Base-by-base conservation (phyloP, 2,797 vertebrate genomes). In the Dicrostonyx torquatus region DNA sequence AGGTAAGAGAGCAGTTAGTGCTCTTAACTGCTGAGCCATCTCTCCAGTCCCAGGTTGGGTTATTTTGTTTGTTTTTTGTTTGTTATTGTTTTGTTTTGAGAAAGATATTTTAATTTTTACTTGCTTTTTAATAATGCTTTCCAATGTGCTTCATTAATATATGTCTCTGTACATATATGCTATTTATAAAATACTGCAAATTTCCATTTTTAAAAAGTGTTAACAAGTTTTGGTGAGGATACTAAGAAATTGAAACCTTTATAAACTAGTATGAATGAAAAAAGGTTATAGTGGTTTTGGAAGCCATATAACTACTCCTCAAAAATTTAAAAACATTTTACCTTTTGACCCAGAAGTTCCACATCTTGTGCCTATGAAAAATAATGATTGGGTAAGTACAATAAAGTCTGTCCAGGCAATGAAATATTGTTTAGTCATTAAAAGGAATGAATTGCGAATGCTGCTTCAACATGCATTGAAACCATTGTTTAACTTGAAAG, bases 241-340 rank as follows among this genome's bases (percentile, higher is more conserved):
- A 48, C 76, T 50, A 48, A 84, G 58, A 96, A 79, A 91, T 40
- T 18, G 9, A 55, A 95, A 73, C 24, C 31, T 11, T 91, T 14
- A 48, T 48, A 77, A 76, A 66, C n/a, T 66, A 73, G 15, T 75
- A 22, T 60, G 82, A 87, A 55, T 92, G 26, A 53, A 87, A 85
- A 89, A 91, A 70, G 83, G 53, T 6, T 86, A 5, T 0, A 45
- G 34, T 43, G 76, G 29, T 45, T 82, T 96, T 72, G 73, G 58
- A 87, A 94, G 24, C 7, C 70, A 64, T 50, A 66, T 64, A 26
- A 88, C 22, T 48, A n/a, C 34, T 88, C 40, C 85, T 94, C n/a
- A 82, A 20, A 95, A 93, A 77, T 60, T 82, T 77, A 94, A 87
- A 87, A 76, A 13, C 26, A 31, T 48, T 34, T 94, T 94, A 88